Conservation (phyloP, 1,140 invertebrate genomes). For the Pomacea maculata region DNA sequence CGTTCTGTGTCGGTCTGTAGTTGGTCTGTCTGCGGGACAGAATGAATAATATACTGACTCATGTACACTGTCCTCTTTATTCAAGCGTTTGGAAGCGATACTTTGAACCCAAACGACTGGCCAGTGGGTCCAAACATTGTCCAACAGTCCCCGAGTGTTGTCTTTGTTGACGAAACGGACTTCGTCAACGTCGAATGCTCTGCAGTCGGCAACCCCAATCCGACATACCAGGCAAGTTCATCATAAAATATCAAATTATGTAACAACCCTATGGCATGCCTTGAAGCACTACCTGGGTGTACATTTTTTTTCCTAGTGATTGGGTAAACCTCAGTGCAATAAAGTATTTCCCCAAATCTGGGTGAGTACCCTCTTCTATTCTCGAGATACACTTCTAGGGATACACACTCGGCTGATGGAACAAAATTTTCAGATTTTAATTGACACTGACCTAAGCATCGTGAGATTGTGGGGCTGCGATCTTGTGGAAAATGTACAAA, state of each 20-base stretch:
- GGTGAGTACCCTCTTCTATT: too few relatives aligned
- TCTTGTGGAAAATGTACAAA: too few relatives aligned
- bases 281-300: not conserved
- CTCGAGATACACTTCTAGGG: too few relatives aligned
- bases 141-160: constrained; percentile 23
- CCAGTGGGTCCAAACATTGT: constrained; percentile 35
- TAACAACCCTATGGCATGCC: not conserved
- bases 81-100: constrained; percentile 37
- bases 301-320: too few relatives aligned
- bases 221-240: constrained; percentile 84
- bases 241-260: not conserved
- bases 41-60: not conserved
- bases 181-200: constrained; percentile 71
- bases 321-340: too few relatives aligned
- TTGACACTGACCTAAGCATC: too few relatives aligned
- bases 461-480: too few relatives aligned
- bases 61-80: not conserved
- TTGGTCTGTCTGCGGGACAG: not conserved
- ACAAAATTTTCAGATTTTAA: too few relatives aligned
- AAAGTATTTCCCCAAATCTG: too few relatives aligned
- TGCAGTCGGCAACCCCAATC: constrained; percentile 88
- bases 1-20: not conserved
- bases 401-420: too few relatives aligned
- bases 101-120: constrained; percentile 25
- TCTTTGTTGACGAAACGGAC: constrained; percentile 20